These are phyloP conservation scores for Synanthedon vespiformis DNA, from an alignment of 2,888 invertebrate genomes.

Conservation along the genomic window DNA sequence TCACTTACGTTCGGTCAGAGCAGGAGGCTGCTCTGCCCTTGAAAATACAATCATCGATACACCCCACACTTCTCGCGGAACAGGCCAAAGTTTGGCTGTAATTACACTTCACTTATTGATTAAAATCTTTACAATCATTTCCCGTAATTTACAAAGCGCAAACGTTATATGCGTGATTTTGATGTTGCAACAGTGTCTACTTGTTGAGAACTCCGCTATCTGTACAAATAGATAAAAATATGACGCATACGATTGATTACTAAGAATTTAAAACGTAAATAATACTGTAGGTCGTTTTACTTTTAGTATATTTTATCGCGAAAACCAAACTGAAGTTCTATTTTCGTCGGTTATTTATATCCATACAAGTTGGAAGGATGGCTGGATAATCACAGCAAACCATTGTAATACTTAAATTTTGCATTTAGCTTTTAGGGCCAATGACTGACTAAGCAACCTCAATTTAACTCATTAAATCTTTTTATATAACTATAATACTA, in stretches of 20 bases:
- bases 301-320: not conserved
- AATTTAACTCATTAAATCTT: too few species aligned
- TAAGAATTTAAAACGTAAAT: slow-evolving; percentile 22
- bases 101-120: not conserved
- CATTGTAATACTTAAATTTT: too few species aligned
- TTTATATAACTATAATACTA: too few species aligned
- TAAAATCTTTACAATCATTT: not conserved
- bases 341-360: not conserved
- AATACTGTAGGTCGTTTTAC: not conserved
- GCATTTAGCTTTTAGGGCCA: too few species aligned
- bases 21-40: slow-evolving; percentile 55
- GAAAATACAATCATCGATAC: slow-evolving; percentile 15
- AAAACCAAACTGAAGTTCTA: not conserved
- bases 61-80: slow-evolving; percentile 11
- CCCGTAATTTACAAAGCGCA: too few species aligned
- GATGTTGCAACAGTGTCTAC: slow-evolving; percentile 4
- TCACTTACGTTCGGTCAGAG: slow-evolving; percentile 33
- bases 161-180: not conserved
- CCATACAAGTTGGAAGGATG: too few species aligned
- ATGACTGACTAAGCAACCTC: too few species aligned
- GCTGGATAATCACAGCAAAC: not conserved
- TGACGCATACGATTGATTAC: slow-evolving; percentile 37
- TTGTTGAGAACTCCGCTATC: slow-evolving; percentile 1
- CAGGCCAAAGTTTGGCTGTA: slow-evolving; percentile 1
- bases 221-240: slow-evolving; percentile 19